Conservation (phyloP, 2,113 vertebrate genomes). For the Sclerurus mexicanus region DNA sequence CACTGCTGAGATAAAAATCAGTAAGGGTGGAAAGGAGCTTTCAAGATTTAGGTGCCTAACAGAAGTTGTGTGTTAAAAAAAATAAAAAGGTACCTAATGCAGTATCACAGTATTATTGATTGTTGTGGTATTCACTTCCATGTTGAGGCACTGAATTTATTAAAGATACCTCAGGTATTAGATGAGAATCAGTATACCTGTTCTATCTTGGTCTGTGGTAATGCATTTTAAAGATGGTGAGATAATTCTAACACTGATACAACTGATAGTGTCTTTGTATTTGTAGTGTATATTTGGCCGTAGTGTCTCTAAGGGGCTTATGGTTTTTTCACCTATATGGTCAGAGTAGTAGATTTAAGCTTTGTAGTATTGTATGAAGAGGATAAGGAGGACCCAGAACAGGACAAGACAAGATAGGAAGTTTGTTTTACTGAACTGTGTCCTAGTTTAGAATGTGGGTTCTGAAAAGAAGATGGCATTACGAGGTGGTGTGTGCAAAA, state of each 20-base stretch:
- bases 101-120: background rate
- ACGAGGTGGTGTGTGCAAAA: background rate
- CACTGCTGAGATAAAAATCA: slow-evolving; percentile 45
- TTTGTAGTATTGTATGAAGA: background rate
- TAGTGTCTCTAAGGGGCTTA: background rate
- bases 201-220: background rate
- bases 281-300: background rate
- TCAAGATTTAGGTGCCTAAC: background rate
- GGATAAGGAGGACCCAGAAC: background rate
- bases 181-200: background rate
- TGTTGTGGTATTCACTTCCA: background rate
- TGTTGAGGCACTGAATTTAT: background rate
- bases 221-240: background rate
- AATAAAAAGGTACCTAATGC: background rate
- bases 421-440: background rate
- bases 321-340: background rate
- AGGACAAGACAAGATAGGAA: background rate
- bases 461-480: background rate
- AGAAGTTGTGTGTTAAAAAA: background rate
- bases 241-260: background rate
- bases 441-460: background rate
- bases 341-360: background rate
- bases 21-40: background rate
- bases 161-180: background rate
- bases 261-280: background rate